Conservation (phyloP, 92 coral and sea anemone genomes). For the Blastomussa wellsi region DNA sequence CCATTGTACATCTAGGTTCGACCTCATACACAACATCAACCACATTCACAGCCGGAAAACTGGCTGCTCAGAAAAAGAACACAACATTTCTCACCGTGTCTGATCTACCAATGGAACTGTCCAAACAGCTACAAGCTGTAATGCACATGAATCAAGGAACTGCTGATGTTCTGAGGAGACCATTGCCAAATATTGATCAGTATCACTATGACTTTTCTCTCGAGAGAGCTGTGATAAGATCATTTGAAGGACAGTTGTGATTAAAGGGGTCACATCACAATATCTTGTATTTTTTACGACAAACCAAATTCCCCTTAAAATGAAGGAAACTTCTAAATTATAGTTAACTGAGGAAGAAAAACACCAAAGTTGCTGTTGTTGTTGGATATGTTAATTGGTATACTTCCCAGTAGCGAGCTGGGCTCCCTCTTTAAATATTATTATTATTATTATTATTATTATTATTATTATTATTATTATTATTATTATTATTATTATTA, state of each 20-base stretch:
- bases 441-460: too few relatives aligned
- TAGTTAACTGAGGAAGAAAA: too few relatives aligned
- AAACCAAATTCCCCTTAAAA: too few relatives aligned
- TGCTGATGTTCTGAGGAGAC: constrained; percentile 13
- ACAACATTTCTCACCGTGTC: constrained; percentile 68
- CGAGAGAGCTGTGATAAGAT: constrained; percentile 65
- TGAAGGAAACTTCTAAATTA: too few relatives aligned
- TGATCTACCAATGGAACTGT: constrained; percentile 79
- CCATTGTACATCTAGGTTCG: not conserved
- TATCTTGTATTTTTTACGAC: too few relatives aligned
- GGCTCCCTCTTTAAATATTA: too few relatives aligned
- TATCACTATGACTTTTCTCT: constrained; percentile 72
- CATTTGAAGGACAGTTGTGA: not conserved
- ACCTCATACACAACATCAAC: not conserved
- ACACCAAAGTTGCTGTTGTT: too few relatives aligned
- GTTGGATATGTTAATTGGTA: too few relatives aligned
- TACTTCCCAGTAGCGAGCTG: too few relatives aligned
- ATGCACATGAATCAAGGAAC: constrained; percentile 12
- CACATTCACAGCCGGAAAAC: constrained; percentile 1
- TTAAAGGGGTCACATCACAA: too few relatives aligned
- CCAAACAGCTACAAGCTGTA: constrained; percentile 54
- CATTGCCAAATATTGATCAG: constrained; percentile 51
- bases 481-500: too few relatives aligned
- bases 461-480: too few relatives aligned
- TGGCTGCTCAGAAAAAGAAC: constrained; percentile 6